phyloP scores from a whole-genome alignment of 2,888 invertebrate species.

The Erebia aethiops region DNA sequence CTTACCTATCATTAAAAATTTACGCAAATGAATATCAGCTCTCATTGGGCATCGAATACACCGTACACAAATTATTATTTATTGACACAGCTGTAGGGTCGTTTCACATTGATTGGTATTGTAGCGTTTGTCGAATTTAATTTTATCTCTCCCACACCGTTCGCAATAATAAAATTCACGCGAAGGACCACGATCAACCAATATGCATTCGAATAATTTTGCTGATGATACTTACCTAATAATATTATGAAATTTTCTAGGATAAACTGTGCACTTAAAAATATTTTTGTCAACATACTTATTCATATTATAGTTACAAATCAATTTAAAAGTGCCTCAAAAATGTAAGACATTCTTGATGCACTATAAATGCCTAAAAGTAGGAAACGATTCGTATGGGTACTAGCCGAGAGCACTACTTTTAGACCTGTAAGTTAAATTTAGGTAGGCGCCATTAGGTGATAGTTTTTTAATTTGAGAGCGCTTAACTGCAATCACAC shows the following conservation, averaged over 20 bases:
- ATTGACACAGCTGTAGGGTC: constrained; percentile 6
- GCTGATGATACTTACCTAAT: neutral
- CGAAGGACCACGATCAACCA: constrained; percentile 49
- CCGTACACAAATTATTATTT: constrained; percentile 2
- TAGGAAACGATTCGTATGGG: too few relatives aligned
- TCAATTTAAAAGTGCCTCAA: too few relatives aligned
- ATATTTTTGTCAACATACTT: too few relatives aligned
- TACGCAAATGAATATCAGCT: constrained; percentile 8
- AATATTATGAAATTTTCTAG: neutral
- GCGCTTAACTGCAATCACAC: too few relatives aligned
- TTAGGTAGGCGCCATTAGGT: too few relatives aligned
- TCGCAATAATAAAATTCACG: constrained; percentile 60
- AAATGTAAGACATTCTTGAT: too few relatives aligned
- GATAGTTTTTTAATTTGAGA: too few relatives aligned
- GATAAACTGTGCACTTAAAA: too few relatives aligned
- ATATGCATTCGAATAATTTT: neutral
- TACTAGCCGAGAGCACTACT: too few relatives aligned
- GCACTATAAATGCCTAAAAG: too few relatives aligned
- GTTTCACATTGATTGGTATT: constrained; percentile 8
- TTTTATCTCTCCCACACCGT: constrained; percentile 66
- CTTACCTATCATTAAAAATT: neutral
- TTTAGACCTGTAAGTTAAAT: too few relatives aligned
- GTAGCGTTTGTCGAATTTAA: constrained; percentile 53
- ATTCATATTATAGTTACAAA: too few relatives aligned
- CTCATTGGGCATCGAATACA: neutral